These are phyloP conservation scores for Brachypalpus laphriformis DNA, from an alignment of 2,888 invertebrate species.

Conservation along the genomic window DNA sequence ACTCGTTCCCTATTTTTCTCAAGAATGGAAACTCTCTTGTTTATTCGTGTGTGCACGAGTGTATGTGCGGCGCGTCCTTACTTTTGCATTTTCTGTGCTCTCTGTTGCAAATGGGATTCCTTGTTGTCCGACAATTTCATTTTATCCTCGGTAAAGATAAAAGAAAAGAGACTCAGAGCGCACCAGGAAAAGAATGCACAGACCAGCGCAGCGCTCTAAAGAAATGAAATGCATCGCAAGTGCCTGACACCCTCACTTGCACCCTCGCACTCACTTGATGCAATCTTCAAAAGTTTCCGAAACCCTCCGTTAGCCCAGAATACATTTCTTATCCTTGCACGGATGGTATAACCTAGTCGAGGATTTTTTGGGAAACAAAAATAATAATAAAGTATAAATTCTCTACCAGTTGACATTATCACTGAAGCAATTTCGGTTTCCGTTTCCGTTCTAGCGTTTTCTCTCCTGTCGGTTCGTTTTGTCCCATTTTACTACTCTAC, in stretches of 20 bases:
- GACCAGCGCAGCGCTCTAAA: not conserved
- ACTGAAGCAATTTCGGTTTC: conserved; percentile 73
- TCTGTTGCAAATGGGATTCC: conserved; percentile 54
- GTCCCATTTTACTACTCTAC: not conserved
- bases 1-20: not conserved
- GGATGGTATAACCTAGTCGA: not conserved
- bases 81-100: conserved; percentile 18
- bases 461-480: conserved; percentile 5
- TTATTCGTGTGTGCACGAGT: conserved; percentile 3
- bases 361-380: conserved; percentile 43
- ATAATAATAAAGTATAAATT: conserved; percentile 74
- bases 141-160: conserved; percentile 46
- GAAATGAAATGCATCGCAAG: conserved; percentile 45
- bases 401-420: conserved; percentile 70
- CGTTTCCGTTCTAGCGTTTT: conserved; percentile 64
- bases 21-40: conserved; percentile 18
- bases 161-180: conserved; percentile 23
- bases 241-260: not conserved
- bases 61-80: not conserved
- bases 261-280: not conserved
- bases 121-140: conserved; percentile 69
- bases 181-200: conserved; percentile 38
- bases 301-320: not conserved
- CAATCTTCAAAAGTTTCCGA: conserved; percentile 25
- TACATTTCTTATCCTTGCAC: conserved; percentile 34